A percentile compares a stretch with the other conserved stretches of the same genome.
These are phyloP conservation scores for Hystrix brachyura DNA, from an alignment of 2,113 vertebrate species.

Conservation along the genomic window DNA sequence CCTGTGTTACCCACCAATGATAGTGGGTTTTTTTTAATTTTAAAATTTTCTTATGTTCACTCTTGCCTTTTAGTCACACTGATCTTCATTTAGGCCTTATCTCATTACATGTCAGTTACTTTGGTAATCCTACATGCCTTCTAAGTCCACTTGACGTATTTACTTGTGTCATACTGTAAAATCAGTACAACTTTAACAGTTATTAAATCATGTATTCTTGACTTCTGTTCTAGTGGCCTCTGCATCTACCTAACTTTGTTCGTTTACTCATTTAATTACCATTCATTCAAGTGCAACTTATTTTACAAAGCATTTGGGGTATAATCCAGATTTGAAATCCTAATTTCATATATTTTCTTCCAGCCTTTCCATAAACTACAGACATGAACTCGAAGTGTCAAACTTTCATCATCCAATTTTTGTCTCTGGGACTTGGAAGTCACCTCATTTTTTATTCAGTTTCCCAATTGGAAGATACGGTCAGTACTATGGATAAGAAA, in stretches of 20 bases:
- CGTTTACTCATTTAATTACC: background rate
- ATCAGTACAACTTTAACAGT: background rate
- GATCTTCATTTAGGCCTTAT: background rate
- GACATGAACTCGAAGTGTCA: background rate
- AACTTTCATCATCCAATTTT: background rate
- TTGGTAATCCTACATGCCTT: background rate
- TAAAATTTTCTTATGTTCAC: background rate
- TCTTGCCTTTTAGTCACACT: constrained; percentile 1
- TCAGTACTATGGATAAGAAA: background rate
- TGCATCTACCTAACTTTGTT: background rate
- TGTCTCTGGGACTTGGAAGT: constrained; percentile 11
- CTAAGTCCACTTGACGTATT: background rate
- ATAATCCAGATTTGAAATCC: constrained; percentile 5
- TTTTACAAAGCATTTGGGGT: background rate
- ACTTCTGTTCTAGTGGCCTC: background rate
- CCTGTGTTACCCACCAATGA: background rate
- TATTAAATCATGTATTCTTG: background rate
- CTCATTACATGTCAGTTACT: background rate
- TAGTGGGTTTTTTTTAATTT: background rate
- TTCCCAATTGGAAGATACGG: background rate
- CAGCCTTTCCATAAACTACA: background rate
- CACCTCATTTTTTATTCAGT: background rate
- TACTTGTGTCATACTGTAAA: background rate
- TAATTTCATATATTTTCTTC: background rate
- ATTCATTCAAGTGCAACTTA: background rate